Conservation (phyloP, 2,888 invertebrate genomes). For the Cephus sareptanus region DNA sequence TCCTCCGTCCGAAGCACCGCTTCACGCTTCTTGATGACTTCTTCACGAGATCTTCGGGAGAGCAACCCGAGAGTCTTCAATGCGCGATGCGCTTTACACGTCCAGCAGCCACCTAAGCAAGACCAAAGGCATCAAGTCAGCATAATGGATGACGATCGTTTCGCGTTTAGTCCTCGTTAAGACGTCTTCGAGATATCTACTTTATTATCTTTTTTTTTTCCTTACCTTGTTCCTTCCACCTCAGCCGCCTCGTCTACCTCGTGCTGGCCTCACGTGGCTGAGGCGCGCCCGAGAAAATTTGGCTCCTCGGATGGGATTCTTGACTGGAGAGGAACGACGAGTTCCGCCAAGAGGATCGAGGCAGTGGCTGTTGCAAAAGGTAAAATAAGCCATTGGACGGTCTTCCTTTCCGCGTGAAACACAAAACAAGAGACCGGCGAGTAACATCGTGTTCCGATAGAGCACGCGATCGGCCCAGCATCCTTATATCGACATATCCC, state of each 20-base stretch:
- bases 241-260: neutral
- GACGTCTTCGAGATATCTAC: neutral
- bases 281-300: neutral
- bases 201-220: neutral
- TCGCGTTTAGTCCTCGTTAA: neutral
- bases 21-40: neutral
- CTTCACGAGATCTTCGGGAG: neutral
- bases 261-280: neutral
- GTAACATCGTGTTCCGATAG: neutral
- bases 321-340: neutral
- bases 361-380: neutral
- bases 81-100: neutral
- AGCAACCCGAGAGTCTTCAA: neutral
- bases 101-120: neutral
- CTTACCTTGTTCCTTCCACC: neutral
- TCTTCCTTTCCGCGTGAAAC: neutral
- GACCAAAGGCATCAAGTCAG: neutral
- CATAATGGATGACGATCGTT: neutral
- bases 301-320: neutral
- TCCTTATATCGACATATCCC: constrained; percentile 35
- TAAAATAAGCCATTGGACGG: neutral
- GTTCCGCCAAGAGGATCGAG: neutral
- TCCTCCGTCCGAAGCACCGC: neutral
- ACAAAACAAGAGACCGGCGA: neutral
- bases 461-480: constrained; percentile 46